Base-by-base conservation (phyloP, 1,140 invertebrate genomes). In the Leptestheria dahalacensis region DNA sequence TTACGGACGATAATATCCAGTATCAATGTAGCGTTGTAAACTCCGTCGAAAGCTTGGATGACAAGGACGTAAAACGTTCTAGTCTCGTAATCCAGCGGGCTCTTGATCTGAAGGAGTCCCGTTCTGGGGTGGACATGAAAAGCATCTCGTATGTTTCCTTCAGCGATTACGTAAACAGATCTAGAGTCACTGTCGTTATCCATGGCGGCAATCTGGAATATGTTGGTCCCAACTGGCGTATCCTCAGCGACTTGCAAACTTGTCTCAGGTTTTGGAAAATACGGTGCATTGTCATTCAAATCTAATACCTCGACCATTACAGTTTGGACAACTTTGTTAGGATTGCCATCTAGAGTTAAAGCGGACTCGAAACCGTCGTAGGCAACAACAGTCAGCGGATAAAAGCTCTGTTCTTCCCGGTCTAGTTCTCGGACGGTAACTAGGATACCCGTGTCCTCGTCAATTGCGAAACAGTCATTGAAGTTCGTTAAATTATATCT, bases 251-350 rank as follows among this genome's bases (percentile, higher is more conserved):
- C 82, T 65, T 85, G 82, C 0, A 86, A 85, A 3, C 80, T 75
- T 71, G 92, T 93, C 0, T 78, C 75, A 0, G 75, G 67, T 64
- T 84, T 74, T 15, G 81, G 83, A 69, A 92, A 92, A 62, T 80
- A 77, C 0, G 88, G 88, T 11, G 82, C 77, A 71, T 93, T 91
- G 68, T 93, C 92, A 68, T 92, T 91, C 69, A 86, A 88, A 72
- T 96, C 92, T 11, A 85, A 85, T 50, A 96, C 91, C 67, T 84
- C 81, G 61, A 94, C 88, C 60, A 82, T 77, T 66, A 92, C 89
- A 57, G 63, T 81, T 79, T n/a, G n/a, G n/a, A n/a, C 67, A n/a
- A n/a, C 23, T 60, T 65, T 63, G 66, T 66, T 72, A 29, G 58
- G 66, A 55, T 57, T 23, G 21, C 63, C 61, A 47, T 41, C 62